These are phyloP conservation scores for Pimephales promelas DNA, from an alignment of 2,113 vertebrate species.

Conservation along the genomic window DNA sequence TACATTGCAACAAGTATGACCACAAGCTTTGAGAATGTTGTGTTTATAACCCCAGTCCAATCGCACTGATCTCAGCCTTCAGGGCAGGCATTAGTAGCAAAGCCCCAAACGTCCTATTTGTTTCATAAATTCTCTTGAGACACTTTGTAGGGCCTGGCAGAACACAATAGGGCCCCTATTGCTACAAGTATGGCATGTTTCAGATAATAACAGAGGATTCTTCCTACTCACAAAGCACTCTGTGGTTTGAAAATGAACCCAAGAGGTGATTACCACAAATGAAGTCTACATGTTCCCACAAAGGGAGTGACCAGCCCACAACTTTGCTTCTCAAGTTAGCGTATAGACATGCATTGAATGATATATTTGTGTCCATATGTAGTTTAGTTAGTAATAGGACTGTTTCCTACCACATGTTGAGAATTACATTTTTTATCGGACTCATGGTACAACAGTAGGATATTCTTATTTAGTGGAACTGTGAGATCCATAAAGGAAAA, in stretches of 20 bases:
- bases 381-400: background rate
- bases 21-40: conserved; percentile 45
- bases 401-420: background rate
- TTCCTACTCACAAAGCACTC: conserved; percentile 37
- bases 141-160: conserved; percentile 64
- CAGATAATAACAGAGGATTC: conserved; percentile 47
- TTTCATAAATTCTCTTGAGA: conserved; percentile 63
- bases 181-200: conserved; percentile 67
- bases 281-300: conserved; percentile 60
- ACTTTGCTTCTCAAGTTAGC: background rate
- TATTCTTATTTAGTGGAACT: background rate
- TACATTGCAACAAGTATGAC: background rate
- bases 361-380: background rate
- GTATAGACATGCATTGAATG: background rate
- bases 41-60: conserved; percentile 56
- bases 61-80: conserved; percentile 49
- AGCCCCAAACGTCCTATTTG: conserved; percentile 42
- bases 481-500: background rate
- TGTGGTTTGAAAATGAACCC: conserved; percentile 70
- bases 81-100: conserved; percentile 55
- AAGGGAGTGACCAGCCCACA: conserved; percentile 46
- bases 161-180: conserved; percentile 74
- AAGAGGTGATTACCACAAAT: conserved; percentile 70
- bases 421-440: background rate
- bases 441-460: background rate